Evolutionary conservation across 2,113 vertebrate species (phyloP), one percentile per base, ranked within the genome.

Genomic region (Paramisgurnus dabryanus): DNA sequence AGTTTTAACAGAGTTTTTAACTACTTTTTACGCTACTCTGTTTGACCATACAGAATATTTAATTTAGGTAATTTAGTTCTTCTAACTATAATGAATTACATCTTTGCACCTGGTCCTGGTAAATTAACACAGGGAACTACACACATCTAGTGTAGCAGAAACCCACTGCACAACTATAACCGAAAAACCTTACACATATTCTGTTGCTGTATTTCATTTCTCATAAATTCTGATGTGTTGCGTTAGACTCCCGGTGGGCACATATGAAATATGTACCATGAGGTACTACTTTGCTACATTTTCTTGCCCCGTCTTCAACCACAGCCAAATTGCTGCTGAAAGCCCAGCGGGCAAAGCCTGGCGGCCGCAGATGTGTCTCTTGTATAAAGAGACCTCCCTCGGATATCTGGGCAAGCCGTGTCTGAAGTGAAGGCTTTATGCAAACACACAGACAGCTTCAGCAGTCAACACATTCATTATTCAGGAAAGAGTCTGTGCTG

Each of bases 361-460:
- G 22, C 67, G 41, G 65, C 66, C 63, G 40, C 78, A 76, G 77
- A 76, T 70, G 63, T 67, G 49, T 67, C 73, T 76, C 57, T 27
- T 80, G 69, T 84, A 69, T 80, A 77, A 84, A 67, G 55, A 66
- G 64, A 69, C 79, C 82, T 73, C 79, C 79, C 78, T 78, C 50
- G 22, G 78, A 73, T 76, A 67, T 78, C 53, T 63, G 79, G 67
- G 82, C 47, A 67, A 45, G 27, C 73, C 60, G 73, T 80, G 64
- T 67, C 73, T 55, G 61, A 80, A 80, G 82, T 77, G 68, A 84
- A 84, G 60, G 78, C 74, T 77, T 84, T 84, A 84, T 72, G 82
- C 78, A 84, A 84, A 84, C 82, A 84, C 73, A 53, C 63, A 83
- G 73, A 74, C 72, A 68, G 78, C 79, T 53, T 73, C 82, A 84